A percentile compares a stretch with the other conserved stretches of the same genome.
These are phyloP conservation scores for Medauroidea extradentata DNA, from an alignment of 1,140 invertebrate genomes.

Conservation along the genomic window DNA sequence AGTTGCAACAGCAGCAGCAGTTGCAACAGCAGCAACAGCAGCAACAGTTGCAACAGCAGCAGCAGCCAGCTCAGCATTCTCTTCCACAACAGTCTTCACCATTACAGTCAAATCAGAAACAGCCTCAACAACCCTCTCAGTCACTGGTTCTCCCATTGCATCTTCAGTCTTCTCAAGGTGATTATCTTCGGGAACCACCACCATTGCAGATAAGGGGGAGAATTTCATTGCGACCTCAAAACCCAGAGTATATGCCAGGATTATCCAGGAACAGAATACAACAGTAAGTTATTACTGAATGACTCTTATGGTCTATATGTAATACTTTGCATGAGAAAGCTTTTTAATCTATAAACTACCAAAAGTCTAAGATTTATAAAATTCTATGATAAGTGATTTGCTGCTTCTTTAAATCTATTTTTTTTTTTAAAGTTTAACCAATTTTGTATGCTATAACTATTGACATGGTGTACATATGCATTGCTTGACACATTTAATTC, in stretches of 20 bases:
- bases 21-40: constrained; percentile 1
- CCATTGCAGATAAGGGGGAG: constrained; percentile 18
- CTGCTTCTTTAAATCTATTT: no score
- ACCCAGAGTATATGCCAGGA: constrained; percentile 21
- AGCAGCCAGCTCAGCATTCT: constrained; percentile 1
- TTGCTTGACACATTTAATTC: no score
- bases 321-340: no score
- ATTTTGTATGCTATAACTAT: no score
- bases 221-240: constrained; percentile 21
- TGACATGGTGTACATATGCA: no score
- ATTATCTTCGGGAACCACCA: constrained; percentile 16
- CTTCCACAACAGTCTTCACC: constrained; percentile 6
- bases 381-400: no score
- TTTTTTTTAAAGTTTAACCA: no score
- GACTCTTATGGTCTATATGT: no score
- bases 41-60: background rate
- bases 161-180: constrained; percentile 6
- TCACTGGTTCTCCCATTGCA: constrained; percentile 11
- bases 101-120: background rate
- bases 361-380: no score
- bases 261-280: constrained; percentile 24
- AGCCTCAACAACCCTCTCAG: constrained; percentile 9
- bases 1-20: background rate
- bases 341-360: no score
- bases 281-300: constrained; percentile 18